These are phyloP conservation scores for Luperina nickerlii DNA, from an alignment of 2,888 invertebrate genomes.

Conservation along the genomic window DNA sequence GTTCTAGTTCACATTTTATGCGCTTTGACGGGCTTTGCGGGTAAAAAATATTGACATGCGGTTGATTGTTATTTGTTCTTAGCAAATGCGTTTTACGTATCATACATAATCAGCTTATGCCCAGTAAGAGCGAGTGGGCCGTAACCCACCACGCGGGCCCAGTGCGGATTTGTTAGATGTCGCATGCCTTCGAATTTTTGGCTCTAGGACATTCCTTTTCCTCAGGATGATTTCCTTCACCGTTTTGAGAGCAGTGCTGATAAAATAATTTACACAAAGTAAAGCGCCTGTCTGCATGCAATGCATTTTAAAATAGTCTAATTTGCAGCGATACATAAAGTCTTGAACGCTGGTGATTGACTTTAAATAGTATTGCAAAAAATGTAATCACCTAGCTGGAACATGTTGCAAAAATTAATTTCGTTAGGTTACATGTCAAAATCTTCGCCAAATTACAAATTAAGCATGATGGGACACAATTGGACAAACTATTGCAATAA, in stretches of 20 bases:
- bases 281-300: background rate
- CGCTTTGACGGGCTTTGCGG: background rate
- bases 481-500: slow-evolving; percentile 12
- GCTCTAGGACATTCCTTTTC: background rate
- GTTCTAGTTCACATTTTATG: slow-evolving; percentile 20
- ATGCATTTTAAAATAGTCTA: background rate
- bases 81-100: background rate
- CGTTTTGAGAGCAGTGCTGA: background rate
- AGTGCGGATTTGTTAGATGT: background rate
- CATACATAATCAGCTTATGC: background rate
- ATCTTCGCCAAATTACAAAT: slow-evolving; percentile 5
- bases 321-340: background rate
- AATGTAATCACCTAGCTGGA: background rate
- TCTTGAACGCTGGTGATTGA: background rate
- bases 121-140: background rate
- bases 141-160: background rate
- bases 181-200: background rate
- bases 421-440: slow-evolving; percentile 22
- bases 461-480: slow-evolving; percentile 21
- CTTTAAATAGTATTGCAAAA: background rate
- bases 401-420: slow-evolving; percentile 23
- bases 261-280: background rate
- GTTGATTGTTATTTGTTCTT: slow-evolving; percentile 10
- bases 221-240: background rate
- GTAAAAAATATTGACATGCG: slow-evolving; percentile 5